Percentiles rank a stretch among this genome's conserved stretches.
These are phyloP conservation scores for Phocides pigmalion DNA, from an alignment of 1,140 invertebrate species.

Conservation along the genomic window DNA sequence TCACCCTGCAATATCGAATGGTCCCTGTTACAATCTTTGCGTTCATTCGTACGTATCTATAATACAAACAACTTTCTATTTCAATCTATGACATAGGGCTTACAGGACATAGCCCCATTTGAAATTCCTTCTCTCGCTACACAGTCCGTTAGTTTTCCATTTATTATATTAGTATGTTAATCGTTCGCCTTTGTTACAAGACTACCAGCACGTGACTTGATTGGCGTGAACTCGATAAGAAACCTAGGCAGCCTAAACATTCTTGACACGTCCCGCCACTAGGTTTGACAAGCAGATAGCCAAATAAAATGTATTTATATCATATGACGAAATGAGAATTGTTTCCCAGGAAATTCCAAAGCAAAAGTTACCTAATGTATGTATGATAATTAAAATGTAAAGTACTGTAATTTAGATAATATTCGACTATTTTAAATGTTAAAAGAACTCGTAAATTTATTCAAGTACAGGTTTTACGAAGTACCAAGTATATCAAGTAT, in stretches of 20 bases:
- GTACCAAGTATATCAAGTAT: no score
- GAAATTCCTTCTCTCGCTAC: conserved; percentile 13
- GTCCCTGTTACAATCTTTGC: no score
- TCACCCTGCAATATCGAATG: no score
- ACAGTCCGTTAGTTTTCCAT: conserved; percentile 45
- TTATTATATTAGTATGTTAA: conserved; percentile 48
- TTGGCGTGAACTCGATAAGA: conserved; percentile 43
- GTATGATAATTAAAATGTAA: no score
- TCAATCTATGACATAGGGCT: conserved; percentile 15
- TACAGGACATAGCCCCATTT: conserved; percentile 21
- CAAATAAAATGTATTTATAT: conserved; percentile 21
- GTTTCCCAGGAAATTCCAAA: background rate
- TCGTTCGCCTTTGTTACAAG: conserved; percentile 47
- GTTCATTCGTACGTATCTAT: no score
- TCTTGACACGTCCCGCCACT: conserved; percentile 53
- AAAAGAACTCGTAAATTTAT: no score
- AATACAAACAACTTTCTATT: conserved; percentile 4
- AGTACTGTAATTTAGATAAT: no score
- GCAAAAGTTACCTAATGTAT: background rate
- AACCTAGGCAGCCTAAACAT: conserved; percentile 42
- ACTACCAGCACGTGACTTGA: conserved; percentile 52
- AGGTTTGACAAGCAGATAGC: conserved; percentile 56
- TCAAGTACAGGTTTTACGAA: no score
- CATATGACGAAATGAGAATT: background rate
- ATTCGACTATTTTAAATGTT: no score